A percentile compares a stretch with the other conserved stretches of the same genome.
Conservation (phyloP, 2,797 vertebrate species). For the Rhinella marina region DNA sequence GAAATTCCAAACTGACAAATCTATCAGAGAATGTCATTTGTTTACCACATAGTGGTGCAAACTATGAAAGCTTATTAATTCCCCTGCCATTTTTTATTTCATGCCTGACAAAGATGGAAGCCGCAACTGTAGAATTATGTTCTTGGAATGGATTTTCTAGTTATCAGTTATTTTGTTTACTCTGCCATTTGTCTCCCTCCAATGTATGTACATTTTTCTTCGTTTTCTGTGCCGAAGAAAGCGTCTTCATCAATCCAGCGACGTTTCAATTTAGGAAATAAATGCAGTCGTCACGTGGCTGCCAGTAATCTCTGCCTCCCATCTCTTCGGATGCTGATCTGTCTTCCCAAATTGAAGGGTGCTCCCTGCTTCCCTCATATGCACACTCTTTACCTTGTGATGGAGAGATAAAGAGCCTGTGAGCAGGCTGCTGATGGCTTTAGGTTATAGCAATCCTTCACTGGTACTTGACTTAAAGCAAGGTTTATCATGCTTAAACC, state of each 20-base stretch:
- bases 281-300: constrained; percentile 52
- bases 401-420: constrained; percentile 50
- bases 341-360: constrained; percentile 41
- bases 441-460: constrained; percentile 55
- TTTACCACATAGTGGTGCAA: constrained; percentile 62
- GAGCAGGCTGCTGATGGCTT: constrained; percentile 50
- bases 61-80: constrained; percentile 66
- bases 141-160: constrained; percentile 66
- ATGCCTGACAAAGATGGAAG: constrained; percentile 64
- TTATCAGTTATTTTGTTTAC: constrained; percentile 63
- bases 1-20: constrained; percentile 60
- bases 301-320: constrained; percentile 56
- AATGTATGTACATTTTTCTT: constrained; percentile 67
- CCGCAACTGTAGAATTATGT: constrained; percentile 64
- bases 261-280: constrained; percentile 63
- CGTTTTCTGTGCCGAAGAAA: constrained; percentile 60
- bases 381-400: constrained; percentile 41
- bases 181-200: constrained; percentile 57
- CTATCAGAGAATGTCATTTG: constrained; percentile 64
- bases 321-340: constrained; percentile 46
- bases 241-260: constrained; percentile 61
- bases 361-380: constrained; percentile 23
- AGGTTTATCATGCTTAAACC: constrained; percentile 52
- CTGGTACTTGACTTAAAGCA: constrained; percentile 52
- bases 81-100: constrained; percentile 61